Conservation (phyloP, 2,888 invertebrate genomes). For the Desoria tigrina region DNA sequence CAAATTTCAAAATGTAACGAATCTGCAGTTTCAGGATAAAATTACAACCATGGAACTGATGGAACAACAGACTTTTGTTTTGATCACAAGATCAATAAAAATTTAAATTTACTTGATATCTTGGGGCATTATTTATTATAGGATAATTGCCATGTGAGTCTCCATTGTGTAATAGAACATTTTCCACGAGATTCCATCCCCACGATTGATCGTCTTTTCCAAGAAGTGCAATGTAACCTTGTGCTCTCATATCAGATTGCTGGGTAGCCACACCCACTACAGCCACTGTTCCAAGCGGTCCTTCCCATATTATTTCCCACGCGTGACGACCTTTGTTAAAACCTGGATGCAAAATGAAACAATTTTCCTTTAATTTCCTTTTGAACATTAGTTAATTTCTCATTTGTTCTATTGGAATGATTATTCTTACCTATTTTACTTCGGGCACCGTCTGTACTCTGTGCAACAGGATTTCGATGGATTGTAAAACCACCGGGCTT, state of each 20-base stretch:
- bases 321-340: constrained; percentile 90
- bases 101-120: constrained; percentile 80
- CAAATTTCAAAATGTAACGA: constrained; percentile 1
- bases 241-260: constrained; percentile 69
- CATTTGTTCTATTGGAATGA: too few species aligned
- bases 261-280: constrained; percentile 94
- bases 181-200: constrained; percentile 99
- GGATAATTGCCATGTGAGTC: constrained; percentile 93
- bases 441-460: constrained; percentile 93
- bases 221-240: constrained; percentile 91
- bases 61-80: not conserved
- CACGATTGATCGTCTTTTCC: constrained; percentile 97
- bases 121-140: constrained; percentile 89
- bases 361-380: too few species aligned
- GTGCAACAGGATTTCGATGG: constrained; percentile 97
- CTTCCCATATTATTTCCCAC: constrained; percentile 99
- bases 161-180: constrained; percentile 93
- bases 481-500: constrained; percentile 96
- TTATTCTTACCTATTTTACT: constrained; percentile 67
- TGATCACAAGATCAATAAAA: too few species aligned
- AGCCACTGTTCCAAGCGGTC: constrained; percentile 95
- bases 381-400: too few species aligned
- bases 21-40: too few species aligned
- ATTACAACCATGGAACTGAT: too few species aligned
- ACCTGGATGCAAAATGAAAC: constrained; percentile 61